Evolutionary conservation across 1,140 invertebrate genomes (phyloP), one percentile per base, ranked within the genome.

Genomic region (Aporrectodea caliginosa): DNA sequence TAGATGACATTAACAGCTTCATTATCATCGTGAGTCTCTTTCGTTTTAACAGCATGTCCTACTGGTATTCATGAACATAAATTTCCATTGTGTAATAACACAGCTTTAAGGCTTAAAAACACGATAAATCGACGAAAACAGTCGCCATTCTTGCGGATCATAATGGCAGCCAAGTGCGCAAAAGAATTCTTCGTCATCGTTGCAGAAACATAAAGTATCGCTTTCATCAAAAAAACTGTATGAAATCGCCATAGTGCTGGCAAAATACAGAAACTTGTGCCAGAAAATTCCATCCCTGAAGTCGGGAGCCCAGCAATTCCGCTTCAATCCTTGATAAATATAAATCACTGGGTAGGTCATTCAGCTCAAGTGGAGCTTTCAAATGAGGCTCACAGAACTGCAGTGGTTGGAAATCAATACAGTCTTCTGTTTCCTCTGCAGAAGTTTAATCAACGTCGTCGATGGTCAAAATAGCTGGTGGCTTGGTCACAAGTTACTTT

Each of bases 191-290:
- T 83, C 80, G 84, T 85, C 43, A 58, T 58, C 22, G 22, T 6
- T 58, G 22, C 43, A 58, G 22, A 58, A 22, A 22, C 43, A 58
- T 6, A 58, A 22, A 58, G 43, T 22, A 58, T 58, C 43, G 22
- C 43, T 58, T 58, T 58, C 6, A 12, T 58, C 22, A 12, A 58
- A 58, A 58, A 58, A 58, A 58, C 22, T 12, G 6, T 58, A 58
- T 22, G 22, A 58, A 58, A 58, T 35, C 85, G 77, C 29, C 86
- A 80, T 16, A 84, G 71, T n/a, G 83, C 84, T 78, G 84, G 86
- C 69, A 30, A 80, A 75, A n/a, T 32, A 78, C 80, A 75, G 32
- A 58, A 22, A 58, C 22, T 58, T 58, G 43, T 58, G 43, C 43
- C 43, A 58, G 43, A 58, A 58, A 58, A 58, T 58, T 58, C 43